Evolutionary conservation across 2,113 vertebrate genomes (phyloP).

Genomic region (Sinocyclocheilus maitianheensis): DNA sequence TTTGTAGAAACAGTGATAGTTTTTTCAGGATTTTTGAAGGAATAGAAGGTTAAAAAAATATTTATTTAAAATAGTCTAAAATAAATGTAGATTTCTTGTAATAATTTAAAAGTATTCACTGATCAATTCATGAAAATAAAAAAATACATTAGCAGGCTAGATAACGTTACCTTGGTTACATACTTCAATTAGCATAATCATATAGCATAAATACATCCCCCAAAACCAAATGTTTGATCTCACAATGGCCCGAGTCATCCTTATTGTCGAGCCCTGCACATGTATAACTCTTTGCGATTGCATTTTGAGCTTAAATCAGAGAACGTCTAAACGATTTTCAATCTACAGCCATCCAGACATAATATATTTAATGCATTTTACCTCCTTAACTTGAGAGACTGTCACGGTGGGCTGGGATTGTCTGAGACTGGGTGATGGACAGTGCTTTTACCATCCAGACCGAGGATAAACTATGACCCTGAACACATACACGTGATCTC

Average conservation of each 20-base stretch:
- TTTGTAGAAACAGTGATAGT: neutral
- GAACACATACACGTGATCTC: neutral
- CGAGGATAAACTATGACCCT: slow-evolving; percentile 32
- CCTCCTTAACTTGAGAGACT: slow-evolving; percentile 1
- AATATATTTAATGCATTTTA: slow-evolving; percentile 13
- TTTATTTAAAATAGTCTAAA: too few relatives aligned
- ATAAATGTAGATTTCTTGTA: too few relatives aligned
- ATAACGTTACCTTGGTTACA: neutral
- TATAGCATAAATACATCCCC: neutral
- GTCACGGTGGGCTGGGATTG: slow-evolving; percentile 6
- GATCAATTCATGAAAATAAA: neutral
- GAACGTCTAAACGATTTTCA: slow-evolving; percentile 28
- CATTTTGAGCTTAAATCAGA: slow-evolving; percentile 39
- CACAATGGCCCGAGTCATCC: neutral
- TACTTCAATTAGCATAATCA: neutral
- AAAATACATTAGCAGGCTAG: neutral
- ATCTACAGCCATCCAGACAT: neutral
- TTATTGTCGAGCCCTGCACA: neutral
- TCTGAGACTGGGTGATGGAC: slow-evolving; percentile 48
- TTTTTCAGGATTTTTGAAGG: neutral
- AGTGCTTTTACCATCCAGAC: slow-evolving; percentile 34
- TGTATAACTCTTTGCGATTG: slow-evolving; percentile 31
- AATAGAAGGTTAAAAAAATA: too few relatives aligned
- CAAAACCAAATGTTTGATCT: slow-evolving; percentile 28
- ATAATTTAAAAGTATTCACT: too few relatives aligned